A percentile compares a stretch with the other conserved stretches of the same genome.
Evolutionary conservation across 2,113 vertebrate species (phyloP).

Genomic region (Elachura formosa): DNA sequence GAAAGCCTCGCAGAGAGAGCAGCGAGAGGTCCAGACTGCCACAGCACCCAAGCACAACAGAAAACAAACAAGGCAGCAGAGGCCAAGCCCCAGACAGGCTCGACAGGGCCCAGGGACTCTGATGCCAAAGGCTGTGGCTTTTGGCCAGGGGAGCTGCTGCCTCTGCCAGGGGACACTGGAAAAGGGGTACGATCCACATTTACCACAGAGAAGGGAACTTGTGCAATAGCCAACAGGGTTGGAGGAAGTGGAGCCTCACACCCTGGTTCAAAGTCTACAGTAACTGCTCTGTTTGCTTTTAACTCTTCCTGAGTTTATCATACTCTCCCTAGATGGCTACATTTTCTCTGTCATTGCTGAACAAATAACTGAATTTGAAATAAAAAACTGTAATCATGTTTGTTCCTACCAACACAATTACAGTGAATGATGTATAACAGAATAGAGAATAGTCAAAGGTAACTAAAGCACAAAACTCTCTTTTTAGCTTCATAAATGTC

Average conservation of each 20-base stretch:
- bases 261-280: neutral
- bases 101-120: neutral
- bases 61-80: neutral
- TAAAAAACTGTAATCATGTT: neutral
- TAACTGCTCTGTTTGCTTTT: neutral
- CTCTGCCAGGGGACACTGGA: neutral
- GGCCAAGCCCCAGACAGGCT: neutral
- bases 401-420: neutral
- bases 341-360: neutral
- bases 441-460: neutral
- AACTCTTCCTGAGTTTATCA: neutral
- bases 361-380: neutral
- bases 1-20: neutral
- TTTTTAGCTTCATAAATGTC: neutral
- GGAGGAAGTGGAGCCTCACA: neutral
- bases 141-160: neutral
- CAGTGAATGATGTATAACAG: accelerated
- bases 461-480: neutral
- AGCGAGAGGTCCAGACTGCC: neutral
- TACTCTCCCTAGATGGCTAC: neutral
- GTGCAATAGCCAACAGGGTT: neutral
- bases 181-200: neutral
- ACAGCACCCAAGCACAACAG: neutral
- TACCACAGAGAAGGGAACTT: neutral
- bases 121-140: neutral